Percentiles rank a stretch among this genome's conserved stretches.
These are phyloP conservation scores for Orthonevra nobilis DNA, from an alignment of 2,888 invertebrate species.

Conservation along the genomic window DNA sequence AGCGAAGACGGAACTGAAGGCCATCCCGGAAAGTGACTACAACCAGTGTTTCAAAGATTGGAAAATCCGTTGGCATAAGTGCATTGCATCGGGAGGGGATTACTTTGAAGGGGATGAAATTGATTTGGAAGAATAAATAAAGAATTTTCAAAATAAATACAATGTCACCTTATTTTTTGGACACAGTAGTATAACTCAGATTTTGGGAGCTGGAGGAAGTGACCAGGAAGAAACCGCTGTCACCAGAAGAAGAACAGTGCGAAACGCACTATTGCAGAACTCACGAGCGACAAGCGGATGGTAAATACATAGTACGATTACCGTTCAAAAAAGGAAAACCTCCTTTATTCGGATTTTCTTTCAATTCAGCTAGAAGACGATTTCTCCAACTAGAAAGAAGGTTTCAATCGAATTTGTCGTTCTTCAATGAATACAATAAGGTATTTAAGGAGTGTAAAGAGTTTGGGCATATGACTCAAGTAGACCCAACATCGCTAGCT, in stretches of 20 bases:
- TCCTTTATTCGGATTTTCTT: constrained; percentile 14
- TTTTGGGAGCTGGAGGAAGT: constrained; percentile 24
- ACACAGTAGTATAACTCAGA: too few relatives aligned
- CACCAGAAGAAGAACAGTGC: constrained; percentile 18
- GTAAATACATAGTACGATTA: constrained; percentile 4
- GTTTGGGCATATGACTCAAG: constrained; percentile 1
- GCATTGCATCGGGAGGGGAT: too few relatives aligned
- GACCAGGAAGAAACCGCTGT: too few relatives aligned
- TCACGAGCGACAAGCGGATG: background rate
- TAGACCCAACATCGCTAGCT: too few relatives aligned
- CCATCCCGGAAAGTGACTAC: too few relatives aligned
- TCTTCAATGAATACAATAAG: constrained; percentile 18
- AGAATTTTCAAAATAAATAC: too few relatives aligned
- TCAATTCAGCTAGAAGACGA: constrained; percentile 17
- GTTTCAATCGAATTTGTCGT: constrained; percentile 3
- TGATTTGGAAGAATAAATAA: too few relatives aligned
- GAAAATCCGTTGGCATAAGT: too few relatives aligned
- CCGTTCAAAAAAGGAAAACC: background rate
- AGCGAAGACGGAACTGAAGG: too few relatives aligned
- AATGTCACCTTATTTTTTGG: too few relatives aligned
- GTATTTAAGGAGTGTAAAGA: constrained; percentile 43
- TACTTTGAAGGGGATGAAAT: too few relatives aligned
- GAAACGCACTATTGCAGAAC: constrained; percentile 10
- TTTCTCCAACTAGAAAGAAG: constrained; percentile 27
- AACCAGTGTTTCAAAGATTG: too few relatives aligned